Conservation (phyloP, 53 echinoderm and acorn worm genomes). For the Crossaster papposus region DNA sequence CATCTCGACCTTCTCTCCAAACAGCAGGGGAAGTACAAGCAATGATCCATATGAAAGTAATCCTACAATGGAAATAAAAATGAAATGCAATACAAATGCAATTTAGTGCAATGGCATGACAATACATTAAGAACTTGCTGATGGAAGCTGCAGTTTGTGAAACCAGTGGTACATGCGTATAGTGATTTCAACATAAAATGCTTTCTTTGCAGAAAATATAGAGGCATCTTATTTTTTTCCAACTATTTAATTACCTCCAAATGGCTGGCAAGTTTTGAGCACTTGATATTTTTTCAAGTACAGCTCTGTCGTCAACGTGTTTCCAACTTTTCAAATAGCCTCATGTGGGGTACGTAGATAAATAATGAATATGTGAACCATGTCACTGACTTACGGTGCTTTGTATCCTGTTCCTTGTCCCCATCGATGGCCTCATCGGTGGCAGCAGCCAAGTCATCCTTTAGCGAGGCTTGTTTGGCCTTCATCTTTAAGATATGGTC, state of each 20-base stretch:
- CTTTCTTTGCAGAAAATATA: too few relatives aligned
- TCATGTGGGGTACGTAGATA: background rate
- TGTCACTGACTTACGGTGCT: background rate
- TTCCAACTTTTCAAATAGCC: too few relatives aligned
- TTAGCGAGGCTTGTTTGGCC: background rate
- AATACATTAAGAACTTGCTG: background rate
- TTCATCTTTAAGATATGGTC: background rate
- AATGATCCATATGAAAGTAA: constrained; percentile 8
- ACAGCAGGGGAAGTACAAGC: constrained; percentile 23
- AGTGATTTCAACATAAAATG: too few relatives aligned
- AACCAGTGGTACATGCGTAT: too few relatives aligned
- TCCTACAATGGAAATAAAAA: constrained; percentile 17
- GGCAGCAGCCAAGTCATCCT: background rate
- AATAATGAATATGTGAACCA: background rate
- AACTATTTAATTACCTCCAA: too few relatives aligned
- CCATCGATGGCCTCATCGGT: background rate
- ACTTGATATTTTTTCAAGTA: too few relatives aligned
- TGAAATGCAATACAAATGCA: background rate
- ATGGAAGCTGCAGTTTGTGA: background rate
- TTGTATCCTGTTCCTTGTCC: background rate
- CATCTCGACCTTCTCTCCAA: constrained; percentile 7
- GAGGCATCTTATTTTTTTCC: too few relatives aligned
- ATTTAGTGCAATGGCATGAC: constrained; percentile 6
- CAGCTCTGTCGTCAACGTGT: too few relatives aligned
- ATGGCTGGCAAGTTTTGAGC: too few relatives aligned